Evolutionary conservation across 2,113 vertebrate species (phyloP), one percentile per base, ranked within the genome.

Genomic region (Bambusicola thoracicus): DNA sequence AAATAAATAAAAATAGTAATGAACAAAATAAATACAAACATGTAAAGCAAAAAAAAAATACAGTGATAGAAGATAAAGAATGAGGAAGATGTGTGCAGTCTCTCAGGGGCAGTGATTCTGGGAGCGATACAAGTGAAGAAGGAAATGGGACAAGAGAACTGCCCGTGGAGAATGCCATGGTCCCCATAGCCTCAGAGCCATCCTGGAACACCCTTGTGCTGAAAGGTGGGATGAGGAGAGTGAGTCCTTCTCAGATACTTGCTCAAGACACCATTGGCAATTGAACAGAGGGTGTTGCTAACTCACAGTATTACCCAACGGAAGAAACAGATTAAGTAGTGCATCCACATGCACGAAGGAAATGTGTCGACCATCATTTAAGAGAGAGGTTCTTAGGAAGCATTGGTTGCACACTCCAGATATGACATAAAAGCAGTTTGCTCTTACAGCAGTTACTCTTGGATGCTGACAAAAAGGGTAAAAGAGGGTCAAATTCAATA

Each of bases 121-220:
- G 20, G 14, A 32, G 32, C 34, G 25, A 10, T 46, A 25, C 38
- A 61, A 24, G 43, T 12, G 67, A 10, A 21, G 30, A 65, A 66
- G 49, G 27, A 82, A 11, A 34, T 43, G 40, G 22, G 27, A 34
- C 7, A 22, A 22, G 63, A 63, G 24, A 76, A 38, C 21, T 10
- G 10, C 30, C 51, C 15, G 17, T 32, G 66, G 34, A 32, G 30
- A 49, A 11, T 56, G 70, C 30, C 34, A 19, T 10, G 58, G 34
- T 34, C 34, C 10, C 56, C 32, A 17, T 9, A 43, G 34, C 41
- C n/a, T 9, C 55, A 46, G 24, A 1, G 32, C 30, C 66, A 56
- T 13, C 13, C 0, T 0, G 25, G 24, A 25, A 63, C 38, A 25
- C 0, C 6, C 5, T n/a, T 53, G 12, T 12, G 3, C 17, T 24